phyloP scores from a whole-genome alignment of 2,888 invertebrate species.

The Mechanitis mazaeus region DNA sequence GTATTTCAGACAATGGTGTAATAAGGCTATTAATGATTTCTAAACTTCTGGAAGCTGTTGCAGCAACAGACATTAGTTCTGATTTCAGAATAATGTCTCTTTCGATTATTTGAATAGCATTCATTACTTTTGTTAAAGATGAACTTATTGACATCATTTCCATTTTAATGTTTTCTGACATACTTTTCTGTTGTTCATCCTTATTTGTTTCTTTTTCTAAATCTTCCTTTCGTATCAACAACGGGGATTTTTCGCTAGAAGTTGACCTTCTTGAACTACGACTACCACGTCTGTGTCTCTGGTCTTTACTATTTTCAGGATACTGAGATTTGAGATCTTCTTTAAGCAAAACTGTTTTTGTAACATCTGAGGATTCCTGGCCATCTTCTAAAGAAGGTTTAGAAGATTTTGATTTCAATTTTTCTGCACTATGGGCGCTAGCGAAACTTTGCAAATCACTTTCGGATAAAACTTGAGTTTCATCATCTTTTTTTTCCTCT shows the following conservation, averaged over 20 bases:
- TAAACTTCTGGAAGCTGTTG: conserved; percentile 80
- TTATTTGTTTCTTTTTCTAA: conserved; percentile 32
- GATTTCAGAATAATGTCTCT: conserved; percentile 80
- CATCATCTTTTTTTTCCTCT: conserved; percentile 77
- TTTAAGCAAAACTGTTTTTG: conserved; percentile 51
- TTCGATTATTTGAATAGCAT: conserved; percentile 78
- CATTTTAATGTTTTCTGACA: conserved; percentile 45
- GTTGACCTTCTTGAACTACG: conserved; percentile 64
- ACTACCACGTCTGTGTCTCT: conserved; percentile 60
- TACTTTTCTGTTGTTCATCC: conserved; percentile 18
- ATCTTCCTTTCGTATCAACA: conserved; percentile 53
- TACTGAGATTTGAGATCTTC: conserved; percentile 43
- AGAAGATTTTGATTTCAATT: conserved; percentile 54
- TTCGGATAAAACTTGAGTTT: conserved; percentile 74
- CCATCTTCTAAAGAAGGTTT: conserved; percentile 53
- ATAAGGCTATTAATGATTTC: conserved; percentile 79
- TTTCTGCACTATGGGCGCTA: conserved; percentile 79
- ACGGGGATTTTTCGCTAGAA: conserved; percentile 70
- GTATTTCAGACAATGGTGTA: conserved; percentile 79
- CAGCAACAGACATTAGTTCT: conserved; percentile 80
- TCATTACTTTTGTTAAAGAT: conserved; percentile 67
- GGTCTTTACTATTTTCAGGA: conserved; percentile 38
- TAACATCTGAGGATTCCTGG: conserved; percentile 51
- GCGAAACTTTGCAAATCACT: conserved; percentile 81
- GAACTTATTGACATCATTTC: conserved; percentile 43